Evolutionary conservation across 1,140 invertebrate genomes (phyloP).

Genomic region (Radopholus similis): DNA sequence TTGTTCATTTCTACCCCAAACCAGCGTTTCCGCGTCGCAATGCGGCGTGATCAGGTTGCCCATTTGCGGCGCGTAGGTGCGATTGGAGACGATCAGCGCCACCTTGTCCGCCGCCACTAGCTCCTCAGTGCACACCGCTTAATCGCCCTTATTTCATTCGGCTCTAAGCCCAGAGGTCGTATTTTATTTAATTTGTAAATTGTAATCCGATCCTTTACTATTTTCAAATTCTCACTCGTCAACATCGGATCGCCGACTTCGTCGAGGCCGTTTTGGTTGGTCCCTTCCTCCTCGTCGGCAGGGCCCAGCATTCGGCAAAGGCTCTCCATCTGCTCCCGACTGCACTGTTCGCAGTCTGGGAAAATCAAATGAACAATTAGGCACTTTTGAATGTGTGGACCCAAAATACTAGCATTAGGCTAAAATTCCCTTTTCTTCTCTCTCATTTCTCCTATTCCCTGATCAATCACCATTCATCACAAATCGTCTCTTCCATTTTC

Average conservation of each 20-base stretch:
- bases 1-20: not conserved
- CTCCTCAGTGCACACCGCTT: slow-evolving; percentile 20
- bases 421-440: not conserved
- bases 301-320: slow-evolving; percentile 18
- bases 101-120: slow-evolving; percentile 62
- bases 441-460: too few species aligned
- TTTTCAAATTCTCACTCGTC: not conserved
- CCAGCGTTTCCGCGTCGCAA: slow-evolving; percentile 60
- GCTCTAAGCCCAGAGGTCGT: not conserved
- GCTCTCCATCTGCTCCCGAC: slow-evolving; percentile 37
- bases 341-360: slow-evolving; percentile 47
- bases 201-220: not conserved
- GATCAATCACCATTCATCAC: too few species aligned
- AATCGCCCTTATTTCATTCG: slow-evolving; percentile 12
- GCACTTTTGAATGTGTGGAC: too few species aligned
- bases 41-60: slow-evolving; percentile 60
- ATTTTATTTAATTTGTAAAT: slow-evolving; percentile 5
- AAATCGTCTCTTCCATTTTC: too few species aligned
- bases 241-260: not conserved
- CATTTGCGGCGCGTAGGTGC: slow-evolving; percentile 61
- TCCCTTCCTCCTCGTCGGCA: not conserved
- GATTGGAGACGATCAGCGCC: slow-evolving; percentile 63
- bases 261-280: not conserved
- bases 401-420: too few species aligned
- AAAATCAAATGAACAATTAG: too few species aligned